Evolutionary conservation across 1,140 invertebrate species (phyloP), one percentile per base, ranked within the genome.

Genomic region (Brevipalpus yothersi): DNA sequence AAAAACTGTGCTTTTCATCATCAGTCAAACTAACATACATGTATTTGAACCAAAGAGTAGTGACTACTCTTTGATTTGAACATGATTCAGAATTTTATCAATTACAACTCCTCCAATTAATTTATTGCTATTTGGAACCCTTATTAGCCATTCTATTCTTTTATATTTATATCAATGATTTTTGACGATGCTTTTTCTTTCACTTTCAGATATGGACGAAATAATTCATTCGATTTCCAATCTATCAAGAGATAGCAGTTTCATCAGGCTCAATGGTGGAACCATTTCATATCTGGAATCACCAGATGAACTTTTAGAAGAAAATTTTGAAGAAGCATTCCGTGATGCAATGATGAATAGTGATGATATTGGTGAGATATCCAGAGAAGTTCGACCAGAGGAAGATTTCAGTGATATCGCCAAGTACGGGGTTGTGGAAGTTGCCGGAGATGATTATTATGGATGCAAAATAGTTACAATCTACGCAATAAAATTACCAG

Each of bases 381-480:
- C n/a, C 2, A 51, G 17, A 51, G 49, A 51, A 17, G 21, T 51
- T 17, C n/a, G 49, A 51, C 49, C 49, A n/a, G 49, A 19, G 10
- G 80, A 81, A 65, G 76, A 80, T 64, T 84, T 78, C 69, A 74
- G 77, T 40, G 85, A 90, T 69, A 81, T 92, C 61, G 78, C 83
- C 39, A 77, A 80, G 62, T 80, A 84, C 67, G 84, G 84, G 9
- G 82, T 91, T 60, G 81, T 93, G 9, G 87, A 92, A 73, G 83
- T 91, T 9, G 84, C 86, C 40, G 88, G 75, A 55, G 89, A 93
- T 73, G 90, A 93, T 72, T 78, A 80, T 41, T 82, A 78, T 66
- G 91, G 92, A 23, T 77, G 90, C 61, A 89, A 92, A 73, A 82
- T 95, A 54, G 93, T 97, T 69, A 85, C 92, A 49, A 84, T 96